A percentile compares a stretch with the other conserved stretches of the same genome.
These are phyloP conservation scores for Malurus leucopterus DNA, from an alignment of 2,797 vertebrate genomes.

Conservation along the genomic window DNA sequence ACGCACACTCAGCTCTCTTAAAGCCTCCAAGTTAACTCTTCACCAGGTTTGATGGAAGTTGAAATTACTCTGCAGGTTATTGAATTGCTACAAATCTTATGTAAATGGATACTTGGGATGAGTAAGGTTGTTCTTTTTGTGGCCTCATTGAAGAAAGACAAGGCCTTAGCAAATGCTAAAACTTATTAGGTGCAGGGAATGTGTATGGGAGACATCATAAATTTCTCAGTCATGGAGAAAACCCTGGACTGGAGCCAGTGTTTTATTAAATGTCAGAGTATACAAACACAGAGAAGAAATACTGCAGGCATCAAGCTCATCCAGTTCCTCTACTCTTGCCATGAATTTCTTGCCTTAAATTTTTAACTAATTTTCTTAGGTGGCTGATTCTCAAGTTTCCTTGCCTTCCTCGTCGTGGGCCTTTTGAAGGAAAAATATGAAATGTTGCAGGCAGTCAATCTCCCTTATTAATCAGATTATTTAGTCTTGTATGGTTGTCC, in stretches of 20 bases:
- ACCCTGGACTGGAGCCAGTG: accelerated
- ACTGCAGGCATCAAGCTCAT: background rate
- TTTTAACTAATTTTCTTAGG: background rate
- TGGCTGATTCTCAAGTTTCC: background rate
- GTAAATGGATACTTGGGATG: background rate
- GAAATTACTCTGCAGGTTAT: background rate
- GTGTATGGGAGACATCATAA: background rate
- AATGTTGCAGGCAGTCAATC: background rate
- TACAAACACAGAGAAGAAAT: background rate
- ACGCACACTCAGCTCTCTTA: background rate
- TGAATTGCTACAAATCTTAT: background rate
- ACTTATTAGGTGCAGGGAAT: background rate
- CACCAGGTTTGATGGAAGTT: background rate
- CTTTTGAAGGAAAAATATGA: background rate
- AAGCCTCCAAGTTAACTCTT: background rate
- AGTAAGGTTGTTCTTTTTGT: background rate
- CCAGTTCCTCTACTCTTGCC: background rate
- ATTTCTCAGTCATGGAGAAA: background rate
- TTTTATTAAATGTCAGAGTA: background rate
- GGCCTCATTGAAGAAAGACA: background rate
- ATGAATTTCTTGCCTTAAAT: background rate
- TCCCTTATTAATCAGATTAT: background rate
- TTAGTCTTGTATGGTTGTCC: background rate
- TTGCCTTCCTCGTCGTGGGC: background rate
- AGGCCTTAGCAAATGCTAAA: background rate